phyloP scores from a whole-genome alignment of 2,113 vertebrate species.

The Ophthalmolycus amberensis region DNA sequence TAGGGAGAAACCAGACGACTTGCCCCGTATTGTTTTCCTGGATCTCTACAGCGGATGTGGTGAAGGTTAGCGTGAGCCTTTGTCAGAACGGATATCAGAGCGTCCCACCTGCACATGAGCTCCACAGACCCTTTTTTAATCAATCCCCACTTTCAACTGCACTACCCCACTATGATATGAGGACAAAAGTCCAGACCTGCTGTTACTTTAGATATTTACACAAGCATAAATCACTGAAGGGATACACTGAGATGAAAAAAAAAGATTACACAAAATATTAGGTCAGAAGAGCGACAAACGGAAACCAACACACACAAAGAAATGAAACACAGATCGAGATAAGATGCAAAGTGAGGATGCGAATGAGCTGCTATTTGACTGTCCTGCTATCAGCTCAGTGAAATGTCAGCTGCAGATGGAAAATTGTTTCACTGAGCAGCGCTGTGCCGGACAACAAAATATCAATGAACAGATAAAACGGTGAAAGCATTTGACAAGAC shows the following conservation, averaged over 20 bases:
- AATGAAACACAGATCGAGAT: constrained; percentile 17
- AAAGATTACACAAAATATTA: not conserved
- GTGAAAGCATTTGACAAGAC: not conserved
- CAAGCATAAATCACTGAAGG: not conserved
- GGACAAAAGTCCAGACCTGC: not conserved
- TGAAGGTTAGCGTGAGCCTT: not conserved
- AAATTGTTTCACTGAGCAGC: not conserved
- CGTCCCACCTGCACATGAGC: not conserved
- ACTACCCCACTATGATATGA: not conserved
- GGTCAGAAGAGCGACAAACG: not conserved
- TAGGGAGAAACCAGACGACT: not conserved
- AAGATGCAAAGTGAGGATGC: constrained; percentile 29
- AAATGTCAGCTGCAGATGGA: constrained; percentile 31
- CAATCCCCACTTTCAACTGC: not conserved
- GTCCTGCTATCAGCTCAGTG: constrained; percentile 2
- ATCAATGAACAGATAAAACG: not conserved
- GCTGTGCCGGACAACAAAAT: constrained; percentile 22
- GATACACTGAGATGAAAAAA: not conserved
- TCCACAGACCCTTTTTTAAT: not conserved
- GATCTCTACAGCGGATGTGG: not conserved
- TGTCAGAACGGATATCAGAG: not conserved
- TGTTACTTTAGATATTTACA: constrained; percentile 1
- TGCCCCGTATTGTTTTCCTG: not conserved
- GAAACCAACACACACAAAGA: not conserved
- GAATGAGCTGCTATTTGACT: not conserved